phyloP scores from a whole-genome alignment of 2,113 vertebrate genomes.

The Rhineura floridana region DNA sequence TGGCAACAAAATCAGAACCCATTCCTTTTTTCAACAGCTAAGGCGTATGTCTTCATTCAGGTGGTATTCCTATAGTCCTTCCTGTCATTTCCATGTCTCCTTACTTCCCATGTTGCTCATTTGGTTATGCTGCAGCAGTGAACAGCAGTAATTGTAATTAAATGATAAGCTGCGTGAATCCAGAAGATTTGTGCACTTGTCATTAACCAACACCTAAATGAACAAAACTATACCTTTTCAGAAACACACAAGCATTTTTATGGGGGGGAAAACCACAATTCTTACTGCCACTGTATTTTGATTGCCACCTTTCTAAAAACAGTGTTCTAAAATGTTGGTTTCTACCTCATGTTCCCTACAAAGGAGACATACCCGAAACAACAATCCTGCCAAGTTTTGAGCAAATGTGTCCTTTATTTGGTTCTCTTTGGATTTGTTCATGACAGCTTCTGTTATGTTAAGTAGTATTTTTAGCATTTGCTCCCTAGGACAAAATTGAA shows the following conservation, averaged over 20 bases:
- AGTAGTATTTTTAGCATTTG: constrained; percentile 96
- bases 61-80: no score
- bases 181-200: neutral
- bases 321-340: neutral
- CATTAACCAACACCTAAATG: neutral
- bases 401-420: constrained; percentile 90
- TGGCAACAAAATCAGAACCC: neutral
- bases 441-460: constrained; percentile 94
- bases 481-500: constrained; percentile 84
- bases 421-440: constrained; percentile 93
- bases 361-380: constrained; percentile 88
- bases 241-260: neutral
- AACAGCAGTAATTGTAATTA: neutral
- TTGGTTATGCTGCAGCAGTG: neutral
- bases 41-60: no score
- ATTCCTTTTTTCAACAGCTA: neutral
- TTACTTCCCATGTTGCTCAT: neutral
- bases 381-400: constrained; percentile 89
- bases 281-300: neutral
- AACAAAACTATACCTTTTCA: neutral
- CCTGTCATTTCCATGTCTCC: no score
- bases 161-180: neutral
- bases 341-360: constrained; percentile 35
- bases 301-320: neutral
- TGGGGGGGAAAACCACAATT: neutral